These are phyloP conservation scores for Bergia sp. DNA, from an alignment of 92 coral and sea anemone species.

Conservation along the genomic window DNA sequence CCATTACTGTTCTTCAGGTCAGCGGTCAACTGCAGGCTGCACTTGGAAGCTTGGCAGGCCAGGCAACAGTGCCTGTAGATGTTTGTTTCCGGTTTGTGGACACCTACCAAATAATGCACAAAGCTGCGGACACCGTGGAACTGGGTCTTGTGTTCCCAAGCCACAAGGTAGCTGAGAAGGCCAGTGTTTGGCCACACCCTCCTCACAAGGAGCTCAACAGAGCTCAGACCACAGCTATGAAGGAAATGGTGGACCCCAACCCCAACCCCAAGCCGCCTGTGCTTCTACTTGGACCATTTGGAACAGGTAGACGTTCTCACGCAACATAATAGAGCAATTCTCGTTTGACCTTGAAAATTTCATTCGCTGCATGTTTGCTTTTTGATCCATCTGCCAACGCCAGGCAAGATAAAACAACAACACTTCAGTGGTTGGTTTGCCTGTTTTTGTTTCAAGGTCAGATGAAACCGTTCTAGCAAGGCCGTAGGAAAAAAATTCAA, in stretches of 20 bases:
- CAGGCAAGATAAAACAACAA: no score
- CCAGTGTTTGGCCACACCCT: conserved; percentile 48
- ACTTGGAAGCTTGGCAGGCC: conserved; percentile 54
- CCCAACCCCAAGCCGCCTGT: conserved; percentile 78
- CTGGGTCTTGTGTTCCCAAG: conserved; percentile 74
- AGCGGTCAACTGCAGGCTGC: conserved; percentile 62
- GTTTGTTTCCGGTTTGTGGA: conserved; percentile 94
- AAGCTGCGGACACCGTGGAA: conserved; percentile 73
- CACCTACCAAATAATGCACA: conserved; percentile 88
- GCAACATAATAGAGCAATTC: no score
- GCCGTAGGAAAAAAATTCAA: no score
- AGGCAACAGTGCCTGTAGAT: conserved; percentile 71
- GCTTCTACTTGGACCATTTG: conserved; percentile 95
- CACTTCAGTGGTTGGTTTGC: no score
- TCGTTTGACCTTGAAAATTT: no score
- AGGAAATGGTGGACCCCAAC: conserved; percentile 70
- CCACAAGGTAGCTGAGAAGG: conserved; percentile 47
- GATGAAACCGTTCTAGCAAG: no score
- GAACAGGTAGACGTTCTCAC: conserved; percentile 48
- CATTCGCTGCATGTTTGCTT: no score
- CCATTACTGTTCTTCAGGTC: conserved; percentile 49
- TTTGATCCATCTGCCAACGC: no score
- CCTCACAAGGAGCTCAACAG: conserved; percentile 62
- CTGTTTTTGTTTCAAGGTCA: no score
- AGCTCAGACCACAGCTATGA: conserved; percentile 78